Conservation (phyloP, 1,140 invertebrate species). For the Laupala kohalensis region DNA sequence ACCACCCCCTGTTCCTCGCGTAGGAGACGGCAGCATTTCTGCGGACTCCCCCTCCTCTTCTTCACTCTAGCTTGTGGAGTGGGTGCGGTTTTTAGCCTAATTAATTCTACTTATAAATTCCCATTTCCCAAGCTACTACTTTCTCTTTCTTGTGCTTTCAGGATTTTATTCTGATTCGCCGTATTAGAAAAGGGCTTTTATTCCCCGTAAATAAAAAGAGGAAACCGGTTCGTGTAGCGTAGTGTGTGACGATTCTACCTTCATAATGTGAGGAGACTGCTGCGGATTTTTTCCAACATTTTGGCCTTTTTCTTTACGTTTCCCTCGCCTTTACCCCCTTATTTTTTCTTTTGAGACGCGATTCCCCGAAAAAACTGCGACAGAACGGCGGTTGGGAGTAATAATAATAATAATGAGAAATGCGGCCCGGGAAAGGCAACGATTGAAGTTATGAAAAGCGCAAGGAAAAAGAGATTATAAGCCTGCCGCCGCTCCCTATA, state of each 20-base stretch:
- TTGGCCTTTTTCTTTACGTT: neutral
- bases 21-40: neutral
- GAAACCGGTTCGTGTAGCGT: neutral
- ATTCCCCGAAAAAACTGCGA: neutral
- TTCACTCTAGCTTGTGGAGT: neutral
- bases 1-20: neutral
- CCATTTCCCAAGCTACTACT: conserved; percentile 23
- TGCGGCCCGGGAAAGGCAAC: neutral
- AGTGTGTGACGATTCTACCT: neutral
- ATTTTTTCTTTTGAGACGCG: neutral
- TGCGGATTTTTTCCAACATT: neutral
- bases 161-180: neutral
- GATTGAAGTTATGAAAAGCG: neutral
- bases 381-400: neutral
- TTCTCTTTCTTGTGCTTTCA: conserved; percentile 1
- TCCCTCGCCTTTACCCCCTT: neutral
- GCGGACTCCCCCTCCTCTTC: neutral
- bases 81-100: conserved; percentile 34
- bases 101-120: conserved; percentile 37
- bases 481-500: neutral
- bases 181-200: neutral
- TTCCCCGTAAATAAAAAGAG: neutral
- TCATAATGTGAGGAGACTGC: neutral
- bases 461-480: neutral
- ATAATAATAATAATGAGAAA: neutral